Base-by-base conservation (phyloP, 2,113 vertebrate species). In the Spea multiplicata region DNA sequence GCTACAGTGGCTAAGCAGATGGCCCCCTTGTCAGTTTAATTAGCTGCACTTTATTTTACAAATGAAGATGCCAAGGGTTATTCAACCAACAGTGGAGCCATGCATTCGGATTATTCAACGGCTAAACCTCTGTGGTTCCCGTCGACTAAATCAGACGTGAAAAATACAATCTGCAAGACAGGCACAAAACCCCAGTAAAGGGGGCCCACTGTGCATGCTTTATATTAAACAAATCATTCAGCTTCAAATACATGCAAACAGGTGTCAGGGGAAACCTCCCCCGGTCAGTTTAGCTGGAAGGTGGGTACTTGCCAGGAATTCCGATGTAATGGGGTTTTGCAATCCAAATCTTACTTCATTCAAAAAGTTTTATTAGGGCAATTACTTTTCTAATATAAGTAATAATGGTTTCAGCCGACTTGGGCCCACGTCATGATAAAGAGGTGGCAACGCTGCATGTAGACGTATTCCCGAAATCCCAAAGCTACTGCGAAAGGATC, bases 321-420 rank as follows among this genome's bases (percentile, higher is more conserved):
- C 55, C 8, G 44, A 70, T 53, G 75, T 77, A 70, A 70, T 69
- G 50, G 50, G 5, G 52, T 77, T 72, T 72, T 59, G 68, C 45
- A 70, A 16, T 44, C 66, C 75, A 70, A 72, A 47, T 77, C 75
- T 70, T 62, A 44, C 67, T 62, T 77, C 45, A 71, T 69, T 61
- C 75, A 13, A 16, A 66, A 66, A 75, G 74, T 77, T 77, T 77
- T 77, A 77, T 70, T 62, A 13, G 66, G 52, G 75, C 75, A 77
- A 77, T 77, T 77, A 77, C 75, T 69, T 70, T 77, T 48, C 52
- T 77, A 77, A 77, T 70, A 48, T 53, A 77, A 61, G 75, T 71
- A 77, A 77, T 77, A 77, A 77, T 70, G 55, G 66, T 62, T 57
- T 70, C 59, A 70, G 75, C 70, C 70, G 68, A 77, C 48, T 77